Evolutionary conservation across 2,888 invertebrate species (phyloP).

Genomic region (Theretra japonica): DNA sequence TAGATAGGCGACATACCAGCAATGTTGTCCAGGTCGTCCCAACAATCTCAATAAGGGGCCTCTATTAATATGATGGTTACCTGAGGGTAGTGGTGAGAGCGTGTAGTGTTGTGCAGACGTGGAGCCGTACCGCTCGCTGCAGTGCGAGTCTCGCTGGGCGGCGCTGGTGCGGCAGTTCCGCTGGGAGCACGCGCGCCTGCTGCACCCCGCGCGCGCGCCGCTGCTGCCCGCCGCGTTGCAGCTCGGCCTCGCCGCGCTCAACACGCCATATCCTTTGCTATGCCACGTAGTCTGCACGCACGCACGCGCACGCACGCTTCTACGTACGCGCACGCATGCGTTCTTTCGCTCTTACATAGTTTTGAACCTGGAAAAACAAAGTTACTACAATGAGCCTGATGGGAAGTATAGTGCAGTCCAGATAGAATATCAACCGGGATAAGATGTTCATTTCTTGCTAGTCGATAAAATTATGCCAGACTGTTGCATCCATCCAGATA

Average conservation of each 20-base stretch:
- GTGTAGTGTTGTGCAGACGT: slow-evolving; percentile 72
- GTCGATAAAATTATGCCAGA: too few species aligned
- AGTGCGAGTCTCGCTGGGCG: slow-evolving; percentile 90
- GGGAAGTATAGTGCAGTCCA: too few species aligned
- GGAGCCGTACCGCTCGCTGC: slow-evolving; percentile 88
- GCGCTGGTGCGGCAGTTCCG: slow-evolving; percentile 95
- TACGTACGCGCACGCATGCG: too few species aligned
- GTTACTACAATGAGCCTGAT: too few species aligned
- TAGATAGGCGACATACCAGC: too few species aligned
- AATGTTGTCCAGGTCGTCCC: too few species aligned
- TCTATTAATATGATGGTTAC: not conserved
- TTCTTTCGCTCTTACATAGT: not conserved
- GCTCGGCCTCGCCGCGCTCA: slow-evolving; percentile 96
- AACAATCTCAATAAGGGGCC: too few species aligned
- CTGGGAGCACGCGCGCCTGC: slow-evolving; percentile 96
- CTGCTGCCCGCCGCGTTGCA: slow-evolving; percentile 96
- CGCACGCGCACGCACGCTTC: too few species aligned
- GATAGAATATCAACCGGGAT: too few species aligned
- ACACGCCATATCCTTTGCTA: slow-evolving; percentile 87
- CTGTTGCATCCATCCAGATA: too few species aligned
- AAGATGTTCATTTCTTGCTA: too few species aligned
- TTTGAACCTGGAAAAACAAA: too few species aligned
- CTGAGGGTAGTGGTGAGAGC: not conserved
- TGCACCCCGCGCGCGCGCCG: slow-evolving; percentile 95
- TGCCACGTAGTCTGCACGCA: not conserved